phyloP scores from a whole-genome alignment of 2,797 vertebrate species.

The Bovichtus diacanthus region DNA sequence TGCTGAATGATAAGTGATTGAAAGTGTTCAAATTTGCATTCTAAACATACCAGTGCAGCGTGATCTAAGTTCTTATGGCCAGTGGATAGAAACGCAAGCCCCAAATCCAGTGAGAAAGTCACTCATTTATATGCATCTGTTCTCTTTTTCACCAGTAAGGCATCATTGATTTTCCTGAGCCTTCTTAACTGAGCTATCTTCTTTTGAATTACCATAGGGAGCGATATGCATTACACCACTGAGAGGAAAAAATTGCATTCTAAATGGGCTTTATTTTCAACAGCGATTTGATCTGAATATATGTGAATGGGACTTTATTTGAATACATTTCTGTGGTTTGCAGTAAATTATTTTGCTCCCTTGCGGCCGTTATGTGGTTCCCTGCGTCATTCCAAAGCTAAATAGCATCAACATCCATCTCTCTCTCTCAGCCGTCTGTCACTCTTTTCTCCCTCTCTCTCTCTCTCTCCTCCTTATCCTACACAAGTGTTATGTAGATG shows the following conservation, averaged over 20 bases:
- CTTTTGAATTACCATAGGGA: conserved; percentile 81
- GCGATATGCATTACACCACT: conserved; percentile 72
- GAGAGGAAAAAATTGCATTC: conserved; percentile 73
- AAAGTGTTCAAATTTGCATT: conserved; percentile 11
- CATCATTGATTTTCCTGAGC: conserved; percentile 79
- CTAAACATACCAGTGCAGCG: background rate
- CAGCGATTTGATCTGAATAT: conserved; percentile 80
- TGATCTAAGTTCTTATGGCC: conserved; percentile 18
- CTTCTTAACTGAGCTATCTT: conserved; percentile 82
- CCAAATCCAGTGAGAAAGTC: conserved; percentile 39
- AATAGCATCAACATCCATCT: conserved; percentile 73
- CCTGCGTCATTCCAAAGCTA: conserved; percentile 70
- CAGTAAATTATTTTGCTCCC: conserved; percentile 78
- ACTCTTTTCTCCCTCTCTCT: conserved; percentile 12
- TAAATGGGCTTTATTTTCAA: conserved; percentile 80
- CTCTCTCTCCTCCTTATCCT: conserved; percentile 37
- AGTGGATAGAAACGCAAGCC: conserved; percentile 23
- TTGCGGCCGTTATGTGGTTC: conserved; percentile 52
- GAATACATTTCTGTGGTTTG: conserved; percentile 79
- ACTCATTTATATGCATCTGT: conserved; percentile 78
- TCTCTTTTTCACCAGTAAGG: conserved; percentile 69
- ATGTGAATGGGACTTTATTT: conserved; percentile 79
- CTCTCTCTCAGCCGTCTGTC: conserved; percentile 12
- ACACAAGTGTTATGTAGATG: conserved; percentile 71
- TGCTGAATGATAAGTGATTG: conserved; percentile 9